Evolutionary conservation across 1,140 invertebrate species (phyloP).

Genomic region (Zaprionus inermis): DNA sequence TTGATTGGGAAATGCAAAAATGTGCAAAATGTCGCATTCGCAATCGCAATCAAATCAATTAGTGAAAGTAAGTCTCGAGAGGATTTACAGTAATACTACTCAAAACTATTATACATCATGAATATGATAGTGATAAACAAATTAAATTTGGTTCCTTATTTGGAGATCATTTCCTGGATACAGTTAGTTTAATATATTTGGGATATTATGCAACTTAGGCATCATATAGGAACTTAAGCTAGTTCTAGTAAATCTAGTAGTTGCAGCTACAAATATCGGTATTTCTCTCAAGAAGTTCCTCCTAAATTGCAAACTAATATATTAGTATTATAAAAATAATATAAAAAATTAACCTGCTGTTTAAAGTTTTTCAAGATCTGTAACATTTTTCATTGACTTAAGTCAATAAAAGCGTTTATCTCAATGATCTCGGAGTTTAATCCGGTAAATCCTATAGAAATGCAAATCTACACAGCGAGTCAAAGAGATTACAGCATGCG

Average conservation of each 20-base stretch:
- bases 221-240: too few relatives aligned
- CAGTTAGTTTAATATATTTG: too few relatives aligned
- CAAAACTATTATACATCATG: neutral
- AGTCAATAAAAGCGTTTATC: neutral
- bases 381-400: neutral
- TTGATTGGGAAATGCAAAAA: constrained; percentile 26
- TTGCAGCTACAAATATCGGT: too few relatives aligned
- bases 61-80: neutral
- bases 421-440: neutral
- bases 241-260: too few relatives aligned
- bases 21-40: constrained; percentile 21
- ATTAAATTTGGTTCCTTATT: too few relatives aligned
- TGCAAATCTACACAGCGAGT: constrained; percentile 27
- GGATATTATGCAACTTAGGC: too few relatives aligned
- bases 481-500: constrained; percentile 27
- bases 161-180: too few relatives aligned
- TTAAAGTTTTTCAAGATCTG: neutral
- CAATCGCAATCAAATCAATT: constrained; percentile 9
- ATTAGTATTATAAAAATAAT: neutral
- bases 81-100: neutral
- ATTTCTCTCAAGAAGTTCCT: too few relatives aligned
- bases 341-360: neutral
- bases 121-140: too few relatives aligned
- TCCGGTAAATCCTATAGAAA: constrained; percentile 2
- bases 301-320: too few relatives aligned